These are phyloP conservation scores for Pseudochirops cupreus DNA, from an alignment of 2,797 vertebrate genomes.

Conservation along the genomic window DNA sequence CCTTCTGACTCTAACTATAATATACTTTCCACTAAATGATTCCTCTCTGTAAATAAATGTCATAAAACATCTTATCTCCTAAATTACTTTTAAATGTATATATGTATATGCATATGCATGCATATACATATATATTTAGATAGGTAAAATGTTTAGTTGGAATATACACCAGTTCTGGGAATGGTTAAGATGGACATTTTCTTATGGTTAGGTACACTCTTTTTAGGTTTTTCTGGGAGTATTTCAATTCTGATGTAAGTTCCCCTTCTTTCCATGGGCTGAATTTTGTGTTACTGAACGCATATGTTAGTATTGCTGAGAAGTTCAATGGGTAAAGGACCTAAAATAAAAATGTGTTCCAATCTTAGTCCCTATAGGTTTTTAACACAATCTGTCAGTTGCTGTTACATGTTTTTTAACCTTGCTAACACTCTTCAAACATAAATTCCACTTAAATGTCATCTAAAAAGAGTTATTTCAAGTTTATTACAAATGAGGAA, in stretches of 20 bases:
- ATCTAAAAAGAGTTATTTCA: conserved; percentile 37
- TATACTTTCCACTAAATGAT: background rate
- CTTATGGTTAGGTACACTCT: background rate
- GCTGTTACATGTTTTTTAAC: conserved; percentile 51
- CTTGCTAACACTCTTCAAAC: conserved; percentile 33
- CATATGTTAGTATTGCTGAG: background rate
- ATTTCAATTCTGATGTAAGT: background rate
- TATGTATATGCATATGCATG: too few species aligned
- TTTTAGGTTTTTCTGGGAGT: background rate
- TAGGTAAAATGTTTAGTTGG: background rate
- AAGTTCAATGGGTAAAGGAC: background rate
- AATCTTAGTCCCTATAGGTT: conserved; percentile 8
- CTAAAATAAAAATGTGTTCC: background rate
- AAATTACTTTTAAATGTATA: background rate
- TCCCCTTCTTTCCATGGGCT: background rate
- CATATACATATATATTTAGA: too few species aligned
- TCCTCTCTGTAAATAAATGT: background rate
- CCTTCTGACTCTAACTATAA: background rate
- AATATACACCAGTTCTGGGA: background rate
- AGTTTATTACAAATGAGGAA: conserved; percentile 42
- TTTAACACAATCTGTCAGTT: conserved; percentile 20
- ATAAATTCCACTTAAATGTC: conserved; percentile 49
- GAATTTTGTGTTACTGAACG: background rate
- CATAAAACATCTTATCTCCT: background rate
- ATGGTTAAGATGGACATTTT: background rate